Evolutionary conservation across 2,888 invertebrate genomes (phyloP).

Genomic region (Eugnorisma glareosa): DNA sequence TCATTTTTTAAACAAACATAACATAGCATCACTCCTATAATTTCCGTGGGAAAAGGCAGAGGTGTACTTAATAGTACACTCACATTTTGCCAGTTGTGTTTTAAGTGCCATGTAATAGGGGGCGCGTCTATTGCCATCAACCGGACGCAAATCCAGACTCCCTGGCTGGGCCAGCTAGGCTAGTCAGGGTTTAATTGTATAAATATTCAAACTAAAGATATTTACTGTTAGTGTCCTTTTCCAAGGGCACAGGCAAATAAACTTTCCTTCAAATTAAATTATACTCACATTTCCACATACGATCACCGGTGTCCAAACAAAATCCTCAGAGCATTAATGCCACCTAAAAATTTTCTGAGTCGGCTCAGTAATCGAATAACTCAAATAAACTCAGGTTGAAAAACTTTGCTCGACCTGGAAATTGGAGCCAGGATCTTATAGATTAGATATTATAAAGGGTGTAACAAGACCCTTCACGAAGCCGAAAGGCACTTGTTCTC

Average conservation of each 20-base stretch:
- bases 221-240: neutral
- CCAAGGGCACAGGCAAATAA: neutral
- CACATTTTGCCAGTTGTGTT: too few species aligned
- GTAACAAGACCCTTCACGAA: too few species aligned
- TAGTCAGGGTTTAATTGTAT: too few species aligned
- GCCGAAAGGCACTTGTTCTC: too few species aligned
- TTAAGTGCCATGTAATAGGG: too few species aligned
- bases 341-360: constrained; percentile 76
- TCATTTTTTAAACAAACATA: neutral
- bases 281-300: constrained; percentile 32
- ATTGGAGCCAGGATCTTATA: neutral
- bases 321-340: constrained; percentile 72
- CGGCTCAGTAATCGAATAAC: constrained; percentile 20
- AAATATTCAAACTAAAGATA: neutral
- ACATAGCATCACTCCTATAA: too few species aligned
- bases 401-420: neutral
- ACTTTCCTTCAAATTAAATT: neutral
- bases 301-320: constrained; percentile 68
- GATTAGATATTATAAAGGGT: too few species aligned
- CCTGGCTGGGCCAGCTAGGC: too few species aligned
- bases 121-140: too few species aligned
- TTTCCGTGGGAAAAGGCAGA: too few species aligned
- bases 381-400: neutral
- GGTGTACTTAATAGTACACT: too few species aligned
- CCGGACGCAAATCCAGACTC: too few species aligned